Conservation (phyloP, 2,888 invertebrate species). For the Latrodectus elegans region DNA sequence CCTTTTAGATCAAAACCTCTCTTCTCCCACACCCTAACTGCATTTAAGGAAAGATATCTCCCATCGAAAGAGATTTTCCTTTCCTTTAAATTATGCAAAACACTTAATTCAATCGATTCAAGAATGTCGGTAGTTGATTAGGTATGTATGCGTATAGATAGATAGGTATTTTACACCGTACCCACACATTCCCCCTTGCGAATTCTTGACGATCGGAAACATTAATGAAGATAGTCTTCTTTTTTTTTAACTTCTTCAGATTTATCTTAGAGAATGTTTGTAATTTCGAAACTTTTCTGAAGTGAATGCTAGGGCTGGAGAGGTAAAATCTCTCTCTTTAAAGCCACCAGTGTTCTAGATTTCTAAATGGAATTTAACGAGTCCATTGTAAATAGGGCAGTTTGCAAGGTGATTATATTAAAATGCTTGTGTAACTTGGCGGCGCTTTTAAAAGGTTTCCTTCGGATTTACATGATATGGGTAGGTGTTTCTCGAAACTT, state of each 20-base stretch:
- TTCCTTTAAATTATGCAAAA: constrained; percentile 31
- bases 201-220: constrained; percentile 25
- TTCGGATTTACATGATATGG: neutral
- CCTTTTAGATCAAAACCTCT: no score
- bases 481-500: neutral
- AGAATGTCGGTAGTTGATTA: constrained; percentile 25
- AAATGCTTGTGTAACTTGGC: constrained; percentile 15
- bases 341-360: constrained; percentile 3
- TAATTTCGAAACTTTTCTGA: constrained; percentile 12
- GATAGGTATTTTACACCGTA: no score
- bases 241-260: neutral
- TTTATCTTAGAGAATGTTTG: neutral
- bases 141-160: constrained; percentile 7
- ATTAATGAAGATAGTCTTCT: constrained; percentile 8
- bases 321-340: neutral
- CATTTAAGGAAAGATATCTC: constrained; percentile 41
- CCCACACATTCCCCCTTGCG: constrained; percentile 4
- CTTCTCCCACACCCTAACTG: neutral
- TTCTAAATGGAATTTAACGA: constrained; percentile 39
- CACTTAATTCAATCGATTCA: constrained; percentile 4
- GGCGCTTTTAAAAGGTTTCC: constrained; percentile 11
- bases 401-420: constrained; percentile 44
- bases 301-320: neutral
- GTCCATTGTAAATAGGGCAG: constrained; percentile 34
- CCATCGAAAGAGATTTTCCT: constrained; percentile 8